Evolutionary conservation across 1,140 invertebrate species (phyloP), one percentile per base, ranked within the genome.

Genomic region (Bombus confusus): DNA sequence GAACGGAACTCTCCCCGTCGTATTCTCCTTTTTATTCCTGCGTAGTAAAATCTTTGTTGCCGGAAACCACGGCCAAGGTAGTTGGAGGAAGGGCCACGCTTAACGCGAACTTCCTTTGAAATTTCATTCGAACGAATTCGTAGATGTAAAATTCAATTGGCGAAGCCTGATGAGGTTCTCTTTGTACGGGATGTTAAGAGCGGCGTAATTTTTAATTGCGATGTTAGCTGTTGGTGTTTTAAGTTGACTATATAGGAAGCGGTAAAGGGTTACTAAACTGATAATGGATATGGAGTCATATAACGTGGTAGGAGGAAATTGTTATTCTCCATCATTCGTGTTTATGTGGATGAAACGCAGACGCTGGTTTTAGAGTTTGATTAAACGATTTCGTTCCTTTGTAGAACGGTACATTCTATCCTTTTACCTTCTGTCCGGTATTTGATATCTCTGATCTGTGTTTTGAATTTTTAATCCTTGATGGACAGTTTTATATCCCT

Each of bases 1-100:
- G 31, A 69, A 57, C 81, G 74, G 52, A 83, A 77, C 81, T 39
- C 34, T 43, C 57, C 25, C 43, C 43, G 62, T 57, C 43, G 62
- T 78, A 43, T 68, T 66, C 41, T n/a, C 62, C 47, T 78, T 69
- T 83, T 78, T 78, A 69, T 57, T 39, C n/a, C 64, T 10, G 41
- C 5, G 25, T n/a, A 25, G 10, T 69, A 41, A 78, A 78, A 83
- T 52, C 43, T 9, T 76, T 13, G 59, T 62, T 47, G 34, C 31
- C 31, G 73, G 69, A 80, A 79, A 66, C 57, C 59, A 41, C 37
- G 5, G 13, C 31, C 74, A 2, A 52, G 9, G 72, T 81, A 88
- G 73, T 73, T 37, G 28, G n/a, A 43, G 68, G 22, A 68, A 62
- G 37, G n/a, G 64, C 62, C 13, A 34, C 22, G 47, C 57, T 74